phyloP scores from a whole-genome alignment of 1,140 invertebrate species.

The Atta colombica region DNA sequence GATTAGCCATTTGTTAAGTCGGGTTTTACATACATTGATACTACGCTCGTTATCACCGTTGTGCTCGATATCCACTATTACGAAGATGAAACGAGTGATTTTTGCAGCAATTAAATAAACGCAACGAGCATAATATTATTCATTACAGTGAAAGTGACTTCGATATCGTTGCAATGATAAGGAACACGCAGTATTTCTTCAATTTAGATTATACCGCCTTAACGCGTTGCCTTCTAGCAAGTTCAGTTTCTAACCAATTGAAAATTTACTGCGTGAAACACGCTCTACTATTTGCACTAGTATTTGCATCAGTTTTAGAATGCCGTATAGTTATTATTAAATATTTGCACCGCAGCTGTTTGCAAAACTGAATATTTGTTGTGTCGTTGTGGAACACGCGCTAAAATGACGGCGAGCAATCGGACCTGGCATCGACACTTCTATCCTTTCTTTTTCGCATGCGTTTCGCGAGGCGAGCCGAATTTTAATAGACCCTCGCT shows the following conservation, averaged over 20 bases:
- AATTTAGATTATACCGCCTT: background rate
- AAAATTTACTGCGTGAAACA: slow-evolving; percentile 4
- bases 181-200: background rate
- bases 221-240: background rate
- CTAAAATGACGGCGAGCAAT: slow-evolving; percentile 10
- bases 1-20: slow-evolving; percentile 32
- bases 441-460: slow-evolving; percentile 24
- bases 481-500: slow-evolving; percentile 47
- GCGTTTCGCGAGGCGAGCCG: slow-evolving; percentile 19
- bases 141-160: slow-evolving; percentile 8
- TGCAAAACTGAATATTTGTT: background rate
- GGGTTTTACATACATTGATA: slow-evolving; percentile 26
- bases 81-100: background rate
- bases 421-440: background rate
- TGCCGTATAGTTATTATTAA: background rate
- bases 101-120: slow-evolving; percentile 22
- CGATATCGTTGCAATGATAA: background rate
- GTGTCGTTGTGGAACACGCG: background rate
- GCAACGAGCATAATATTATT: background rate
- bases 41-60: slow-evolving; percentile 11
- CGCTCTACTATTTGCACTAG: background rate
- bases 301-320: background rate
- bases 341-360: background rate
- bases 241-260: background rate
- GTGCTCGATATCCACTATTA: background rate